phyloP scores from a whole-genome alignment of 2,113 vertebrate species.

The Pituophis catenifer region DNA sequence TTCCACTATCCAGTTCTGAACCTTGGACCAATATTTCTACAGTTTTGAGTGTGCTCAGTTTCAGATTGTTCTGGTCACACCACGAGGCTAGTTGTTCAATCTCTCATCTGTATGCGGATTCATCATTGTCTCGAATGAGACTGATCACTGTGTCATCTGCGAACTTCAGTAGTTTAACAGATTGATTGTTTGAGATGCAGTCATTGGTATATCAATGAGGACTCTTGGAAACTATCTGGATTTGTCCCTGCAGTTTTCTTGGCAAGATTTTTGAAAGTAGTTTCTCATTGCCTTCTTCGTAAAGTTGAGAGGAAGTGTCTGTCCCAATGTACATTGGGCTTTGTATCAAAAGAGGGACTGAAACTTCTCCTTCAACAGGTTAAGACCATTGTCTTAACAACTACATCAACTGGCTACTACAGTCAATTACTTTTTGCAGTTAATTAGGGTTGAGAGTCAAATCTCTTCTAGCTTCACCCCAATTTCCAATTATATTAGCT shows the following conservation, averaged over 20 bases:
- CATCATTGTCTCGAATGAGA: no score
- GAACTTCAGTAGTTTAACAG: no score
- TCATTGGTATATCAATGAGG: not conserved
- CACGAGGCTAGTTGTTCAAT: no score
- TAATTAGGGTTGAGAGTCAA: not conserved
- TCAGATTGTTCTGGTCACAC: no score
- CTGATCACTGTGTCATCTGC: no score
- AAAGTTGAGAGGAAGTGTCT: not conserved
- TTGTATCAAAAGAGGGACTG: not conserved
- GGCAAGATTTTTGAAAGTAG: not conserved
- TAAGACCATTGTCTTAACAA: not conserved
- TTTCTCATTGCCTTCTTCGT: not conserved
- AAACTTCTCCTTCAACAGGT: not conserved
- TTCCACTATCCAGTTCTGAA: no score
- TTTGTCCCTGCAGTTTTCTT: not conserved
- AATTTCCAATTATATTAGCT: not conserved
- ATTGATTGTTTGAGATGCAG: no score
- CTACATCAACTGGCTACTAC: not conserved
- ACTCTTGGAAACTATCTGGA: not conserved
- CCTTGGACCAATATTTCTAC: no score
- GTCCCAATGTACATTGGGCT: not conserved
- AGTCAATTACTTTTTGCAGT: not conserved
- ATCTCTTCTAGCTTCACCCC: not conserved
- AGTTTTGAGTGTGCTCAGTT: no score
- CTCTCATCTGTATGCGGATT: no score